These are phyloP conservation scores for Hydrocynus forskahlii DNA, from an alignment of 2,797 vertebrate genomes.

Conservation along the genomic window DNA sequence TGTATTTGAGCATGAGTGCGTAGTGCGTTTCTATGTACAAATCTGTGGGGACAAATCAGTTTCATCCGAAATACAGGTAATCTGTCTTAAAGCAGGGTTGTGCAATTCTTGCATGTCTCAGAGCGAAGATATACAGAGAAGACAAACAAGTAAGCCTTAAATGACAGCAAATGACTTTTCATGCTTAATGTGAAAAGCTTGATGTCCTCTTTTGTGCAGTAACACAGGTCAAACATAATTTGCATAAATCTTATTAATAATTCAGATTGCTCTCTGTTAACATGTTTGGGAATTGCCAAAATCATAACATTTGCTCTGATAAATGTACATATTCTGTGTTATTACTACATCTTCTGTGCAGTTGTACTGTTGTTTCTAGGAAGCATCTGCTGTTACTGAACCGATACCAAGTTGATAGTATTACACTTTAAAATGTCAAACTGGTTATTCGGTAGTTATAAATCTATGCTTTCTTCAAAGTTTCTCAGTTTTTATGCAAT, in stretches of 20 bases:
- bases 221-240: not conserved
- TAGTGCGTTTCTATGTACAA: slow-evolving; percentile 55
- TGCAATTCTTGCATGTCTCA: not conserved
- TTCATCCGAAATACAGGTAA: slow-evolving; percentile 22
- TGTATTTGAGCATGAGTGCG: slow-evolving; percentile 24
- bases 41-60: slow-evolving; percentile 37
- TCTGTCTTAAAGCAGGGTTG: slow-evolving; percentile 6
- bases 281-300: not conserved
- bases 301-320: not conserved
- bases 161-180: not conserved
- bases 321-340: not conserved
- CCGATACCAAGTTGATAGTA: slow-evolving; percentile 42
- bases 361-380: not conserved
- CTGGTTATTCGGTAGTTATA: slow-evolving; percentile 19
- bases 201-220: not conserved
- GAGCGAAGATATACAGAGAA: not conserved
- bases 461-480: slow-evolving; percentile 11
- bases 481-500: slow-evolving; percentile 23
- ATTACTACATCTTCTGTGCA: not conserved
- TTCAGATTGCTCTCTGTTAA: not conserved
- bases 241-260: not conserved
- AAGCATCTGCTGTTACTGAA: slow-evolving; percentile 8
- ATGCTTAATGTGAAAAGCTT: not conserved
- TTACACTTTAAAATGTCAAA: slow-evolving; percentile 32
- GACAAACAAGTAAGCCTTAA: not conserved